Evolutionary conservation across 2,797 vertebrate genomes (phyloP), one percentile per base, ranked within the genome.

Genomic region (Aeoliscus strigatus): DNA sequence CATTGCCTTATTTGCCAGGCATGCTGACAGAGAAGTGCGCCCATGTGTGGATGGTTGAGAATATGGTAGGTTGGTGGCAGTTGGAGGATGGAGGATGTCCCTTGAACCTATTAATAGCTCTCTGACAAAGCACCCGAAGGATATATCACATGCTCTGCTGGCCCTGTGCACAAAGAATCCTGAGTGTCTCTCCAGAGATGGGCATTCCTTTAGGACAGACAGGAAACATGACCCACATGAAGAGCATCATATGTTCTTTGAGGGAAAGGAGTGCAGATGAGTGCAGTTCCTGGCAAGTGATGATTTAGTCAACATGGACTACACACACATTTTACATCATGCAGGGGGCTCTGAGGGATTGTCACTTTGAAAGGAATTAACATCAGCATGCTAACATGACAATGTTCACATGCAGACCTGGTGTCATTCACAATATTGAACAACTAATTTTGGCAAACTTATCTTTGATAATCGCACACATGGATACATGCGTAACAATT

Each of bases 51-150:
- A 70, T 42, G 40, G 56, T 43, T 62, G 50, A 18, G 32, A 77
- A 63, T 39, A 27, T 51, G 65, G 59, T 71, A 56, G 66, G 58
- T 74, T 51, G 51, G 43, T 55, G 40, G 38, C 39, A 40, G 30
- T 37, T 48, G 36, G 60, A 31, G 35, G 45, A 35, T 60, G 61
- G 61, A 66, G 62, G 72, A 72, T 65, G 74, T 72, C 68, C 81
- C 79, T 71, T 82, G 74, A 81, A 80, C 70, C 81, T 87, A 86
- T 81, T 79, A 84, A 83, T 84, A 82, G 77, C 60, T 58, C 52
- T 66, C 50, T 67, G 61, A 74, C 68, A 77, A 73, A 79, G 66
- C 58, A 75, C 77, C 76, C 73, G 43, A 4, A 67, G 75, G 79
- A 79, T 41, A 73, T 65, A 84, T 86, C 74, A 75, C 78, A 86